phyloP scores from a whole-genome alignment of 2,113 vertebrate genomes.

The Cephalopholis sonnerati region DNA sequence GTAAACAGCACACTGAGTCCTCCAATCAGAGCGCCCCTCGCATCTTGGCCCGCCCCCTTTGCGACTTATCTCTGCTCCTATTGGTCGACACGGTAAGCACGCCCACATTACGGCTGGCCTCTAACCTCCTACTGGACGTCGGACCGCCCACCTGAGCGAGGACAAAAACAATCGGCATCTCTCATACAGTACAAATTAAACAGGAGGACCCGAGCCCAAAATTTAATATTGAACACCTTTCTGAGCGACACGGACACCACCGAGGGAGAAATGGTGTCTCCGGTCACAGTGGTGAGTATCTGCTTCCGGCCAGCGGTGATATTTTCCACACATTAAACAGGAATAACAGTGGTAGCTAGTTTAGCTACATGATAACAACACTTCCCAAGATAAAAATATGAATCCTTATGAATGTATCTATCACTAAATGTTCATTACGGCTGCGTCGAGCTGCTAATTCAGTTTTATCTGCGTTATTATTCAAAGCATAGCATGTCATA shows the following conservation, averaged over 20 bases:
- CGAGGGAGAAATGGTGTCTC: constrained; percentile 84
- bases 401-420: neutral
- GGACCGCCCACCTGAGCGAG: constrained; percentile 74
- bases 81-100: constrained; percentile 64
- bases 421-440: neutral
- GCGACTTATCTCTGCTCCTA: constrained; percentile 1
- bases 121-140: constrained; percentile 61
- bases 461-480: neutral
- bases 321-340: neutral
- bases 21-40: constrained; percentile 50
- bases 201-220: neutral
- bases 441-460: neutral
- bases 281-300: constrained; percentile 86
- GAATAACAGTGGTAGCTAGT: constrained; percentile 2
- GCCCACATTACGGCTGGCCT: constrained; percentile 32
- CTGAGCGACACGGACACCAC: neutral
- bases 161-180: constrained; percentile 85
- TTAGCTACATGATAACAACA: constrained; percentile 36
- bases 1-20: constrained; percentile 68
- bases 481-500: constrained; percentile 8
- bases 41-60: neutral
- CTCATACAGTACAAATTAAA: constrained; percentile 47
- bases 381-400: neutral
- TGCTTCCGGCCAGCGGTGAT: neutral
- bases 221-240: neutral